A percentile compares a stretch with the other conserved stretches of the same genome.
These are phyloP conservation scores for Coptotermes formosanus DNA, from an alignment of 1,140 invertebrate species.

Conservation along the genomic window DNA sequence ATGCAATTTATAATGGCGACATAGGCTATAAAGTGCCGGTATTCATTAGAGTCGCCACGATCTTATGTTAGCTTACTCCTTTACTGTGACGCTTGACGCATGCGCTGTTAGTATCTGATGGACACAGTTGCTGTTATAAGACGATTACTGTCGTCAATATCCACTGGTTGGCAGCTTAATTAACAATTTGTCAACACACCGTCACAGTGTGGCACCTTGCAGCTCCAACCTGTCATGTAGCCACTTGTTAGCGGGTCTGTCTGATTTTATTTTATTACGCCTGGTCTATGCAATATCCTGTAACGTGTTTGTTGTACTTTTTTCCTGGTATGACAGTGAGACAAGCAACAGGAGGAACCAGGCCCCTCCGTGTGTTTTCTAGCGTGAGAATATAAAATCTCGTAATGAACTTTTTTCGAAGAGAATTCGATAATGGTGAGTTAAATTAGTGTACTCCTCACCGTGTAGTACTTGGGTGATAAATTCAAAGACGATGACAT, in stretches of 20 bases:
- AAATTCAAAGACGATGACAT: no score
- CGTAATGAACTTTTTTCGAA: no score
- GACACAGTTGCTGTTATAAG: not conserved
- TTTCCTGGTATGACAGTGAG: no score
- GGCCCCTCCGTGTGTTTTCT: no score
- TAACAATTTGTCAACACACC: not conserved
- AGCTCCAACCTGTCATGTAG: not conserved
- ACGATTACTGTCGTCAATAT: not conserved
- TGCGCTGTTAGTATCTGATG: not conserved
- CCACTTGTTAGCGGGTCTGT: not conserved
- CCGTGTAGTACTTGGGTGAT: no score
- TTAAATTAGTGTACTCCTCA: no score
- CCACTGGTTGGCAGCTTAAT: not conserved
- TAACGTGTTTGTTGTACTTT: no score
- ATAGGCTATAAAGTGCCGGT: not conserved
- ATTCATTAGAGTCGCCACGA: not conserved
- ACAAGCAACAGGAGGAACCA: no score
- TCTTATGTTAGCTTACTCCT: not conserved
- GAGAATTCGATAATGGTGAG: no score
- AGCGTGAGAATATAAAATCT: no score
- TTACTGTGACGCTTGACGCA: not conserved
- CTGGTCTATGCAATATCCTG: not conserved
- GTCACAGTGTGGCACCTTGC: not conserved
- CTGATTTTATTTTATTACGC: not conserved
- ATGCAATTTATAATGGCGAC: not conserved